Conservation (phyloP, 2,888 invertebrate species). For the Metallyticus violacea region DNA sequence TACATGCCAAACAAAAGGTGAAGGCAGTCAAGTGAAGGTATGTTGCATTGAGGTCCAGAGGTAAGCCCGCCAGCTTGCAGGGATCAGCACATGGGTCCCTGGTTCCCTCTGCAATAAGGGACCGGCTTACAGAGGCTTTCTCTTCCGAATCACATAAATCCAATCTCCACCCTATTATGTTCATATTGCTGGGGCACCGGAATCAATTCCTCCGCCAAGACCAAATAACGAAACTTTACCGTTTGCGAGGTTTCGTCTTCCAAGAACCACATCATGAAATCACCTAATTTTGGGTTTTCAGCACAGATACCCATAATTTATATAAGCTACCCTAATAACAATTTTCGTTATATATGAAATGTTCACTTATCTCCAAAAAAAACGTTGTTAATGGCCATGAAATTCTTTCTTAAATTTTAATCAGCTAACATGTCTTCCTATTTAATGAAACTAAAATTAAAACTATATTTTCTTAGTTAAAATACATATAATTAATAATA, state of each 20-base stretch:
- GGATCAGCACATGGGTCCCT: not conserved
- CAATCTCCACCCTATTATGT: not conserved
- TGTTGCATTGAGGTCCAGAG: not conserved
- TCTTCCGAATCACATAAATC: not conserved
- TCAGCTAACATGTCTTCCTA: no score
- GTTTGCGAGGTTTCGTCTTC: no score
- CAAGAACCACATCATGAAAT: not conserved
- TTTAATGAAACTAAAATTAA: no score
- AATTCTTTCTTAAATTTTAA: no score
- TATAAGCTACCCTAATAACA: no score
- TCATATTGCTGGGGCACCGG: not conserved
- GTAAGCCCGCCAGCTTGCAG: no score
- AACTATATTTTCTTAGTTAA: no score
- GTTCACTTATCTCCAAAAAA: no score
- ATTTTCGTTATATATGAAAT: no score
- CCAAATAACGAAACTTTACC: not conserved
- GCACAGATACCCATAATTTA: no score
- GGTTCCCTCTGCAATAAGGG: not conserved
- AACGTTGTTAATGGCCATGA: no score
- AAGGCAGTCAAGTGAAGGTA: not conserved
- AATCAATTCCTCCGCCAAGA: not conserved
- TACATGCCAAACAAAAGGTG: not conserved
- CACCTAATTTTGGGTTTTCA: not conserved
- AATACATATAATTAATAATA: no score
- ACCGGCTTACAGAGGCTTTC: not conserved